Percentiles rank a stretch among this genome's conserved stretches.
These are phyloP conservation scores for Sebastiscus tertius DNA, from an alignment of 2,797 vertebrate genomes.

Conservation along the genomic window DNA sequence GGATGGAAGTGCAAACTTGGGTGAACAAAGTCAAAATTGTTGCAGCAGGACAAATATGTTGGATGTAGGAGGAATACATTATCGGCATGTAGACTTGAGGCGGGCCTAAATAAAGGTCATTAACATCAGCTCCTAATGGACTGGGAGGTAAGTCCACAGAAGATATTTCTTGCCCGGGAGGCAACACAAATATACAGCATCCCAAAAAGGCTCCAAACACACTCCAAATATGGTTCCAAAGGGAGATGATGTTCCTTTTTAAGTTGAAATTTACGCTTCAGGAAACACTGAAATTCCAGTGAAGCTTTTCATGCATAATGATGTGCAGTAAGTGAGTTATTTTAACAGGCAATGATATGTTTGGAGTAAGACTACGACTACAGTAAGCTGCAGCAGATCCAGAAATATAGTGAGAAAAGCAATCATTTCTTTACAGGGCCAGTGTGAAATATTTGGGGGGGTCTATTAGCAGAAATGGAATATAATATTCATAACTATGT, in stretches of 20 bases:
- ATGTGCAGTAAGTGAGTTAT: constrained; percentile 27
- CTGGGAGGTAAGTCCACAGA: constrained; percentile 10
- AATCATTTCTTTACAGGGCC: not conserved
- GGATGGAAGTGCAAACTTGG: not conserved
- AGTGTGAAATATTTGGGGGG: no score
- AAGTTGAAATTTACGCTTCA: constrained; percentile 28
- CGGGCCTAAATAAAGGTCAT: constrained; percentile 5
- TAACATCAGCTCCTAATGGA: constrained; percentile 35
- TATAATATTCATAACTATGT: no score
- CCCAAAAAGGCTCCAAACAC: not conserved
- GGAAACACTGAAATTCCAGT: constrained; percentile 30
- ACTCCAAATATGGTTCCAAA: constrained; percentile 17
- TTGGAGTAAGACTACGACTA: not conserved
- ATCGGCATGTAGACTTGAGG: not conserved
- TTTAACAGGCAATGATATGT: constrained; percentile 18
- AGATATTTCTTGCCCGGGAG: not conserved
- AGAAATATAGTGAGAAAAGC: not conserved
- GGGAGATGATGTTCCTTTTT: constrained; percentile 28
- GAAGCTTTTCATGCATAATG: constrained; percentile 40
- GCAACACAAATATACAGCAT: constrained; percentile 20
- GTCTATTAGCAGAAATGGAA: no score
- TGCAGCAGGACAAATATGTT: not conserved
- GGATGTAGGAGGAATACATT: constrained; percentile 12
- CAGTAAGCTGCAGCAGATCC: not conserved
- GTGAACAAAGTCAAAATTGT: not conserved